Base-by-base conservation (phyloP, 2,797 vertebrate species). In the Enteromius trimaculatus region DNA sequence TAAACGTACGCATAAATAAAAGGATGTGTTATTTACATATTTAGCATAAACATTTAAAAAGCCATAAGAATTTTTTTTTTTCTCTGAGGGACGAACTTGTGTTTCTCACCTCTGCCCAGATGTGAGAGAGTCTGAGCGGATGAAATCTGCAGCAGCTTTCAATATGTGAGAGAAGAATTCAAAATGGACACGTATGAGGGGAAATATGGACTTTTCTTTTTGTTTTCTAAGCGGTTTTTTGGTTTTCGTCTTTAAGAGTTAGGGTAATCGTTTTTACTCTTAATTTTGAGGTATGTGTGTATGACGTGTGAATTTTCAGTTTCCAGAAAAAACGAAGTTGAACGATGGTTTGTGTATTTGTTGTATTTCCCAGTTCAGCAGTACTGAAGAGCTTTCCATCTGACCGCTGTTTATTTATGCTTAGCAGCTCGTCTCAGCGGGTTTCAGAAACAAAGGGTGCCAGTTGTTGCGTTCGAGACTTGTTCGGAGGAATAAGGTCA, bases 161-260 rank as follows among this genome's bases (percentile, higher is more conserved):
- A 49, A 8, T 51, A 31, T 62, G 39, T 26, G 51, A 42, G 44
- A 76, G 11, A 80, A 88, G 81, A 88, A 90, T 90, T 91, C 90
- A 93, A 93, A 92, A 94, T 93, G 92, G 92, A 92, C 86, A 82
- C 90, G 87, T 60, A 60, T 29, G 29, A 60, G n/a, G 11, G n/a
- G 37, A n/a, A 75, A 60, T 1, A 26, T 37, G 9, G 39, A 29
- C 16, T 19, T 77, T 60, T 64, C 16, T 65, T 79, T 26, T 11
- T 21, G 42, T 49, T 49, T 62, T 64, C 29, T 26, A 64, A 23
- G 23, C 6, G 34, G 0, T 47, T 75, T 47, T 60, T 13, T n/a
- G 21, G 42, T 51, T 51, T 39, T 70, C 42, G 21, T 26, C 5
- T 29, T 44, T 9, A 10, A 16, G 1, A 47, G 69, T 14, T 55